Base-by-base conservation (phyloP, 2,797 vertebrate species). In the Hydrocynus forskahlii region DNA sequence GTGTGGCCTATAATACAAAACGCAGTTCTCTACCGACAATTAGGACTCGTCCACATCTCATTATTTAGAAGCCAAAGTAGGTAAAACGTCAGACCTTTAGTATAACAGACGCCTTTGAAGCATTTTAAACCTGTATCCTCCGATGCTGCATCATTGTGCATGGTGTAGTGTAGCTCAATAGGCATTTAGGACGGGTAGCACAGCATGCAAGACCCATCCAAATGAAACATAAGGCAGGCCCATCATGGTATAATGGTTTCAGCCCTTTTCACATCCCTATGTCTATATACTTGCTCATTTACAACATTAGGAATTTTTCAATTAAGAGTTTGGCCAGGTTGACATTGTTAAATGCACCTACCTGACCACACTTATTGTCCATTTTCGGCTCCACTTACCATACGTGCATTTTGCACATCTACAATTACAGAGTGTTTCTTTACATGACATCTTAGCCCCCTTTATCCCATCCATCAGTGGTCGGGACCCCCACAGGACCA, bases 171-270 rank as follows among this genome's bases (percentile, higher is more conserved):
- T 89, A 85, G 86, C 86, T 60, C 21, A 35, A 83, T 81, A 89
- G 89, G 88, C 81, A 62, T 91, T 92, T 85, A 70, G 88, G 72
- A 85, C 80, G 75, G 87, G 88, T 83, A 52, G 29, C 67, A 38
- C 35, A 90, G 88, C 87, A 89, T 91, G 89, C 81, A 71, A 86
- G 83, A 57, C 76, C 85, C 59, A 69, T 80, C 87, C 85, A 52
- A 79, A 84, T 81, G 78, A 79, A 55, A 45, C 71, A 70, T 40
- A 64, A 40, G 73, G 29, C 29, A 16, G 55, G 45, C 10, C 52
- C 50, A 29, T 3, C 29, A 29, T 29, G 29, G 29, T 29, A 73
- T 76, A 91, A 86, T 84, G 88, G 86, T 83, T 88, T 88, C 84
- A 88, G 90, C 84, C 88, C 88, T 86, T 69, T 5, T 82, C 63